Evolutionary conservation across 2,797 vertebrate genomes (phyloP).

Genomic region (Natrix natrix): DNA sequence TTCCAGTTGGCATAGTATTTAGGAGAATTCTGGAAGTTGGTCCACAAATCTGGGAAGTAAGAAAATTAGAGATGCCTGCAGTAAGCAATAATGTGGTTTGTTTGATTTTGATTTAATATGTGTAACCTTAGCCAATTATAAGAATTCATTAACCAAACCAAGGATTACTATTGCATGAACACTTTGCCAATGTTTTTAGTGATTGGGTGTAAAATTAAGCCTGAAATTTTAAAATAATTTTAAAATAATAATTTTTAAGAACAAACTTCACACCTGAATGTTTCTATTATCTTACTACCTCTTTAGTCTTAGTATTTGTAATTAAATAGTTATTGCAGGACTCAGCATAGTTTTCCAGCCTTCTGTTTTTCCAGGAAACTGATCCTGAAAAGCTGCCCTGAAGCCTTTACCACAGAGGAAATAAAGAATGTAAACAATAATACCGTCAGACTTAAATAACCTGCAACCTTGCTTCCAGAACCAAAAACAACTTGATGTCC

Average conservation of each 20-base stretch:
- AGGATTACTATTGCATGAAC: background rate
- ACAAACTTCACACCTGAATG: background rate
- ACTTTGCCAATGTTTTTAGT: background rate
- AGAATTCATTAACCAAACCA: background rate
- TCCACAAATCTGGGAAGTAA: background rate
- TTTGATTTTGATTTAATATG: background rate
- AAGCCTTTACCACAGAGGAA: background rate
- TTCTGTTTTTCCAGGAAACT: background rate
- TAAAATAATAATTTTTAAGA: background rate
- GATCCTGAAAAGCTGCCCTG: background rate
- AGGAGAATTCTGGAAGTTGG: background rate
- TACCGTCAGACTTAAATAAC: background rate
- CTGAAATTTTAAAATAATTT: background rate
- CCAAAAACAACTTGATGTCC: constrained; percentile 43
- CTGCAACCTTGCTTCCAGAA: constrained; percentile 46
- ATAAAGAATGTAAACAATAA: background rate
- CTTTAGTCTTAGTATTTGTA: background rate
- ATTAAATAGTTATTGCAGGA: background rate
- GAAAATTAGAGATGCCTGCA: background rate
- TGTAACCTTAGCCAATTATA: background rate
- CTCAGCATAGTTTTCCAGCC: background rate
- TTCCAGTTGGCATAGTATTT: background rate
- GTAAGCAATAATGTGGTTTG: background rate
- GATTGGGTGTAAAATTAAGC: background rate
- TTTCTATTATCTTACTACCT: background rate